Base-by-base conservation (phyloP, 2,888 invertebrate genomes). In the Drosophila quasianomalipes region DNA sequence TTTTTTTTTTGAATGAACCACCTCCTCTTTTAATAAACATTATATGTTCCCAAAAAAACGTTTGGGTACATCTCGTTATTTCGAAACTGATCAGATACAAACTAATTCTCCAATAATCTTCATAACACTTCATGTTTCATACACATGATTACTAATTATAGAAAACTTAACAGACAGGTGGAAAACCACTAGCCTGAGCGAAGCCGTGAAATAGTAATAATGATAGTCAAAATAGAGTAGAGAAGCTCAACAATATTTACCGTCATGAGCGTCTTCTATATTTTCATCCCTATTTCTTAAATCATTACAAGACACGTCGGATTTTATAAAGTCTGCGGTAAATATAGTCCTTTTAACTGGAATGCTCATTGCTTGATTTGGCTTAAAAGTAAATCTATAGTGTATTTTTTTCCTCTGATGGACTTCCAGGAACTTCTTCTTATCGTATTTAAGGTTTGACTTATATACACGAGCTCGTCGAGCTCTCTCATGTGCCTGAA, bases 401-500 rank as follows among this genome's bases (percentile, higher is more conserved):
- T 75, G 69, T 4, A 89, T 55, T 57, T 82, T 83, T 31, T 70
- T 79, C 10, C 70, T 57, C 31, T 79, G 74, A n/a, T 74, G 31
- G 0, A 87, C 62, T 53, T 81, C 81, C 19, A 90, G 53, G 16
- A 66, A 81, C 19, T 81, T 82, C 12, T 82, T 80, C 22, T 79
- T 86, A 55, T 91, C 82, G 47, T 83, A 82, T 28, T 82, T 83
- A 6, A 92, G 77, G 44, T 76, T 83, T 2, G 83, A 70, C 52
- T 79, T 88, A 41, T 91, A 91, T 3, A 85, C 64, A 12, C 93
- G 81, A 2, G 81, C 85, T 14, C 73, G 64, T 4, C 95, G 91
- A 0, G 93, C 94, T 51, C 94, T 91, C 85, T 95, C 95, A 57
- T 94, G 94, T 0, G 85, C 90, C 83, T 95, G 94, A 52, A 95